Conservation (phyloP, 2,888 invertebrate species). For the Ectropis crepuscularia region DNA sequence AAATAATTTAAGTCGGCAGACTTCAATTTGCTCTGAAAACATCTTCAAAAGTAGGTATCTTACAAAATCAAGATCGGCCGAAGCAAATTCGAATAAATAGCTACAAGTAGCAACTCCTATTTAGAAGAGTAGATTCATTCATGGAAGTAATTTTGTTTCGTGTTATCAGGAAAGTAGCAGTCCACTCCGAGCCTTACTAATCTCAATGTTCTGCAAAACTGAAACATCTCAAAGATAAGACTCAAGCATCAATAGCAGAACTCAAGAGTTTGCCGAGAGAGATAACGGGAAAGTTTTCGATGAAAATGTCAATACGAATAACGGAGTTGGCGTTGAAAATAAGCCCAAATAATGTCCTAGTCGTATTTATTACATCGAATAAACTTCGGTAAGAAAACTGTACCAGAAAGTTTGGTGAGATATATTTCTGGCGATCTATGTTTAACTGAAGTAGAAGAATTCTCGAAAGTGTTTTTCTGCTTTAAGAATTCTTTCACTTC, state of each 20-base stretch:
- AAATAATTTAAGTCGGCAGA: too few species aligned
- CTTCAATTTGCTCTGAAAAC: too few species aligned
- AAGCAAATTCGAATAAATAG: too few species aligned
- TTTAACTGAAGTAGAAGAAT: not conserved
- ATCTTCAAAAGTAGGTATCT: too few species aligned
- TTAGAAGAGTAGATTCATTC: conserved; percentile 4
- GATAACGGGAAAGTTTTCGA: conserved; percentile 38
- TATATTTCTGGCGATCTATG: conserved; percentile 12
- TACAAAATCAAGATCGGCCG: too few species aligned
- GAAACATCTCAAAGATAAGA: conserved; percentile 32
- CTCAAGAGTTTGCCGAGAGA: conserved; percentile 38
- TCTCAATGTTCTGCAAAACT: conserved; percentile 30
- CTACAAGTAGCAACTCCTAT: not conserved
- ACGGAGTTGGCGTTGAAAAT: conserved; percentile 46
- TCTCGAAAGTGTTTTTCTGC: not conserved
- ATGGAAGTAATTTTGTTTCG: conserved; percentile 27
- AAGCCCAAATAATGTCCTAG: conserved; percentile 44
- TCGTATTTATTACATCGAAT: conserved; percentile 44
- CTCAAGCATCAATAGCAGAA: conserved; percentile 30
- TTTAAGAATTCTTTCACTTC: too few species aligned
- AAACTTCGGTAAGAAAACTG: conserved; percentile 28
- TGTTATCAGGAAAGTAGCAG: conserved; percentile 26
- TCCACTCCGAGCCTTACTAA: conserved; percentile 20
- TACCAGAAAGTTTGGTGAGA: conserved; percentile 22
- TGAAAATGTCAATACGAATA: conserved; percentile 47